These are phyloP conservation scores for Acanthurus lineatus DNA, from an alignment of 2,797 vertebrate genomes.

Conservation along the genomic window DNA sequence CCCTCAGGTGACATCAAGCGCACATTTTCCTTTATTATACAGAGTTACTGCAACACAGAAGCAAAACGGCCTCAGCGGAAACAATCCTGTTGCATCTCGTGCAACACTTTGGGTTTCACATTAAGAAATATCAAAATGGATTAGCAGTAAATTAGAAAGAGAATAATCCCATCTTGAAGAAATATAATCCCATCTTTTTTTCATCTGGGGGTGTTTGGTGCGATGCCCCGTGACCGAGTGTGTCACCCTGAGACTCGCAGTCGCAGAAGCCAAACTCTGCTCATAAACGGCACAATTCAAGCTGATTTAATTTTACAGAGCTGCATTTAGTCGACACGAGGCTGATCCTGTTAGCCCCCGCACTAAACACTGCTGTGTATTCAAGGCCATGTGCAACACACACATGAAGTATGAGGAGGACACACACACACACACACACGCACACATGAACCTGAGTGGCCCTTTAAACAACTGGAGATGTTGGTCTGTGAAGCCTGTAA, in stretches of 20 bases:
- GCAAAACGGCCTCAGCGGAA: conserved; percentile 13
- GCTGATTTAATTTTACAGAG: conserved; percentile 56
- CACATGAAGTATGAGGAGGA: conserved; percentile 27
- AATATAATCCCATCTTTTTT: conserved; percentile 50
- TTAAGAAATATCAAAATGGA: conserved; percentile 34
- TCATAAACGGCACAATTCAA: conserved; percentile 35
- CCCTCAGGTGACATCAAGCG: conserved; percentile 43
- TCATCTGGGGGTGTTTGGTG: conserved; percentile 33
- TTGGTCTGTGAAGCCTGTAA: conserved; percentile 59
- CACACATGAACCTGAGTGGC: conserved; percentile 30
- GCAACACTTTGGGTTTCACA: no score
- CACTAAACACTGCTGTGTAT: conserved; percentile 41
- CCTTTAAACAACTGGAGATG: conserved; percentile 43
- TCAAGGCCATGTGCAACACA: conserved; percentile 34
- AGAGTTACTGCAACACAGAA: conserved; percentile 10
- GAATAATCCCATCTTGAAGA: conserved; percentile 57
- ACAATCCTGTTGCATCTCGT: background rate
- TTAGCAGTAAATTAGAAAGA: conserved; percentile 57
- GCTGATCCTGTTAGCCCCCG: conserved; percentile 55
- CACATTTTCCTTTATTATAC: conserved; percentile 26
- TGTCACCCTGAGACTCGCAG: conserved; percentile 39
- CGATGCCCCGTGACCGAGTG: conserved; percentile 41
- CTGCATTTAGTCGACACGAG: conserved; percentile 44
- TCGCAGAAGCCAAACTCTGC: conserved; percentile 40
- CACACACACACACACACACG: conserved; percentile 17